Percentiles rank a stretch among this genome's conserved stretches.
Evolutionary conservation across 2,888 invertebrate genomes (phyloP).

Genomic region (Ceraclea dissimilis): DNA sequence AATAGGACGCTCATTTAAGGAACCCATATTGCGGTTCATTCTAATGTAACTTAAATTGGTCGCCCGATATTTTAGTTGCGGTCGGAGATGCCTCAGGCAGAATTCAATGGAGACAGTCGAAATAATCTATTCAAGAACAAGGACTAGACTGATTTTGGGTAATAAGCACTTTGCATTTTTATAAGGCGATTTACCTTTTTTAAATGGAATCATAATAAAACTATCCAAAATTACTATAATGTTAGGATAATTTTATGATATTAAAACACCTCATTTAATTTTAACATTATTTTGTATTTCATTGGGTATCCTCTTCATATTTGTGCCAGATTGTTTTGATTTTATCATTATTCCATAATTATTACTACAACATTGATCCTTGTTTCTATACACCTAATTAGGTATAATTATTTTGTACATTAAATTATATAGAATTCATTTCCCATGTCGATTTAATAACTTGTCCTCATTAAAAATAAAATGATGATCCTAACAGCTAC

Average conservation of each 20-base stretch:
- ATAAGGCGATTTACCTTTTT: constrained; percentile 4
- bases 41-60: constrained; percentile 26
- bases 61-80: constrained; percentile 8
- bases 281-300: neutral
- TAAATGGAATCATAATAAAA: neutral
- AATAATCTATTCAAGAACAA: constrained; percentile 19
- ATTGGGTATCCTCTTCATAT: neutral
- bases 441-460: no score
- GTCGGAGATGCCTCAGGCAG: constrained; percentile 16
- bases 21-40: constrained; percentile 5
- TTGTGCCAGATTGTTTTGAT: neutral
- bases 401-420: no score
- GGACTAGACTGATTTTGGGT: constrained; percentile 20
- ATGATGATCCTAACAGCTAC: no score
- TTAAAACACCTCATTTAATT: constrained; percentile 1
- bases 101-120: constrained; percentile 18
- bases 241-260: neutral
- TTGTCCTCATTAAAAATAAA: no score
- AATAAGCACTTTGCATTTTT: constrained; percentile 18
- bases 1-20: constrained; percentile 6
- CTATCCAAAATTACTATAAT: neutral
- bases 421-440: no score
- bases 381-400: no score
- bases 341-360: neutral
- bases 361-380: neutral